Percentiles rank a stretch among this genome's conserved stretches.
Evolutionary conservation across 2,888 invertebrate species (phyloP).

Genomic region (Acleris laterana): DNA sequence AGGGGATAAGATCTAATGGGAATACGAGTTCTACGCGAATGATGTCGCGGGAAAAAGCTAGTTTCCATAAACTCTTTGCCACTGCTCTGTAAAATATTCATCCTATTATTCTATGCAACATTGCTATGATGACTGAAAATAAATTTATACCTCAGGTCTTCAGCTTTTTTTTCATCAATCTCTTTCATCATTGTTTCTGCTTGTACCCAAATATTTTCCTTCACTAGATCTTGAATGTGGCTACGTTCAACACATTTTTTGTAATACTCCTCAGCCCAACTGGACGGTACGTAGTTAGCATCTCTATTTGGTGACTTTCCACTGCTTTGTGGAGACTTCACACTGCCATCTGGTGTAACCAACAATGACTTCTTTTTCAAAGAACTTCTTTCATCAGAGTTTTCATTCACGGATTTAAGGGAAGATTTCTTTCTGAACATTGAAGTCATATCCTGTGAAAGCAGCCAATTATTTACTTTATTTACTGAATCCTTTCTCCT

Average conservation of each 20-base stretch:
- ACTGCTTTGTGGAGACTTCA: conserved; percentile 44
- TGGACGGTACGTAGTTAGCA: conserved; percentile 49
- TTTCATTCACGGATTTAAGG: not conserved
- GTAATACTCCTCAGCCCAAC: conserved; percentile 55
- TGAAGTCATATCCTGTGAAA: conserved; percentile 4
- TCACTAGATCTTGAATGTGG: conserved; percentile 44
- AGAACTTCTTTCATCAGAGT: not conserved
- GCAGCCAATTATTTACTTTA: conserved; percentile 31
- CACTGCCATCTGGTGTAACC: conserved; percentile 5
- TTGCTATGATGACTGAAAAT: too few relatives aligned
- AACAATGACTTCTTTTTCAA: conserved; percentile 4
- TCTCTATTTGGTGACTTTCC: conserved; percentile 26
- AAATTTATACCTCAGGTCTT: conserved; percentile 17
- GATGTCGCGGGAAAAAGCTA: too few relatives aligned
- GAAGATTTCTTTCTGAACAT: conserved; percentile 31
- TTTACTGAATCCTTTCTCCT: conserved; percentile 18
- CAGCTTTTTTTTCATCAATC: conserved; percentile 50
- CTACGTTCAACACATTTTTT: conserved; percentile 51
- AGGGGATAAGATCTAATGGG: too few relatives aligned
- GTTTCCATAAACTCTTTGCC: too few relatives aligned
- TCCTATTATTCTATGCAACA: too few relatives aligned
- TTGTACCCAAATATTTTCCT: conserved; percentile 56
- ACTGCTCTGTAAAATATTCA: too few relatives aligned
- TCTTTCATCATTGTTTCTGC: conserved; percentile 57
- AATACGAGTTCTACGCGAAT: too few relatives aligned